A percentile compares a stretch with the other conserved stretches of the same genome.
phyloP scores from a whole-genome alignment of 2,113 vertebrate species.

The Gymnarchus niloticus region DNA sequence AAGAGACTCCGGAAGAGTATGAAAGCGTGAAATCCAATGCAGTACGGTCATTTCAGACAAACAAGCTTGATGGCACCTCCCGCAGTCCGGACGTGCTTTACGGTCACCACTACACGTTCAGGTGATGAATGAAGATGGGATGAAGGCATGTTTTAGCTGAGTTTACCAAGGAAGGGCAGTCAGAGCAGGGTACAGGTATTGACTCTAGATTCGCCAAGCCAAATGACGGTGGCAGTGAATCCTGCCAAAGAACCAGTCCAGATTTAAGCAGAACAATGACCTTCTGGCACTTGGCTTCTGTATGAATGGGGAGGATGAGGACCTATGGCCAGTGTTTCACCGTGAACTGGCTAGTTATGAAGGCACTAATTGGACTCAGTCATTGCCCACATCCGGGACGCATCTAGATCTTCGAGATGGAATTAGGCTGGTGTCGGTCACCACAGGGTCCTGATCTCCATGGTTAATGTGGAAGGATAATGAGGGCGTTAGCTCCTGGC shows the following conservation, averaged over 20 bases:
- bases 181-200: no score
- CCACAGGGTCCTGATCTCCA: background rate
- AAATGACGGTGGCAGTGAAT: no score
- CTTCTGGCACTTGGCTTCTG: no score
- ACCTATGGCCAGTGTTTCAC: background rate
- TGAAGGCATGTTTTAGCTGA: no score
- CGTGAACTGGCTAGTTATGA: background rate
- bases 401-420: conserved; percentile 3
- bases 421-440: background rate
- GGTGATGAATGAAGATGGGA: no score
- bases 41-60: background rate
- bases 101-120: no score
- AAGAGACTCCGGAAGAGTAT: background rate
- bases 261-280: no score
- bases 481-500: background rate
- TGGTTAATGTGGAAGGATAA: background rate
- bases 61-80: background rate
- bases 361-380: background rate
- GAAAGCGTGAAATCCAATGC: background rate
- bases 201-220: no score
- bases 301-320: no score
- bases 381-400: background rate
- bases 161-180: no score
- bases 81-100: no score
- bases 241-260: no score